Percentiles rank a stretch among this genome's conserved stretches.
Conservation (phyloP, 2,113 vertebrate species). For the human (Homo sapiens) region DNA sequence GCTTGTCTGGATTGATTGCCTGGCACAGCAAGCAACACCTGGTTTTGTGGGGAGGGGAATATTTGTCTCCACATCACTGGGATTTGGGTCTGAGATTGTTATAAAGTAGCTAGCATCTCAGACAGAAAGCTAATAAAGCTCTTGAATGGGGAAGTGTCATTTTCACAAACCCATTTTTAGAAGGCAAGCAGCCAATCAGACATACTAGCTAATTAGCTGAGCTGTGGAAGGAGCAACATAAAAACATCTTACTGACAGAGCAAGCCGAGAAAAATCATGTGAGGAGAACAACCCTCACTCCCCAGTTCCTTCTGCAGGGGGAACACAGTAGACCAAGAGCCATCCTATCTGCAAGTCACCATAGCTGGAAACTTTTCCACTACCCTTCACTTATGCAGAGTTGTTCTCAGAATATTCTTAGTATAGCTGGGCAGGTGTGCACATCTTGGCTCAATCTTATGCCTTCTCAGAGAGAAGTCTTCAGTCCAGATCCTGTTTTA, state of each 20-base stretch:
- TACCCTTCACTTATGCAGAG: neutral
- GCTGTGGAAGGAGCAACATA: neutral
- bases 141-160: neutral
- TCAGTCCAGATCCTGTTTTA: neutral
- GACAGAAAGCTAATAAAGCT: neutral
- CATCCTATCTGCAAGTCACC: neutral
- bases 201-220: neutral
- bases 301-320: neutral
- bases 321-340: neutral
- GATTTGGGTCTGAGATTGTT: neutral
- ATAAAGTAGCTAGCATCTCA: neutral
- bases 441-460: neutral
- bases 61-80: neutral
- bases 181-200: conserved; percentile 48
- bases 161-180: conserved; percentile 39
- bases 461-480: neutral
- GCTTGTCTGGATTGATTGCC: neutral
- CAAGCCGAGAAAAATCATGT: neutral
- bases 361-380: neutral
- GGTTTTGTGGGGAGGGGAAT: neutral
- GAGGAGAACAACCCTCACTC: neutral
- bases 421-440: neutral
- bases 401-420: neutral
- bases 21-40: neutral
- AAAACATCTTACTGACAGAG: neutral